Conservation (phyloP, 1,140 invertebrate genomes). For the Caenorhabditis briggsae region DNA sequence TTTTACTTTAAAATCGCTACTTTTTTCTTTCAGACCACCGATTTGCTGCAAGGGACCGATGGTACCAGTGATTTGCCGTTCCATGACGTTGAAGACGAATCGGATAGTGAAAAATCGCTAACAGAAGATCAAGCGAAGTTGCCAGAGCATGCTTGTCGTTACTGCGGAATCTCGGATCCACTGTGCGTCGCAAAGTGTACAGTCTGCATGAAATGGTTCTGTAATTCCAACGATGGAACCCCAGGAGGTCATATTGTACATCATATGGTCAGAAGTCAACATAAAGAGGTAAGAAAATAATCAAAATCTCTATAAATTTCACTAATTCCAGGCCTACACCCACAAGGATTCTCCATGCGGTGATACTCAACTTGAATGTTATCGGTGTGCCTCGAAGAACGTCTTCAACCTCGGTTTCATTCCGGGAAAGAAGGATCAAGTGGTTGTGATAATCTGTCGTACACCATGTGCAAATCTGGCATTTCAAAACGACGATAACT, state of each 20-base stretch:
- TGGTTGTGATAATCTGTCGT: slow-evolving; percentile 83
- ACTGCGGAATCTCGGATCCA: slow-evolving; percentile 98
- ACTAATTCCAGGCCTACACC: slow-evolving; percentile 79
- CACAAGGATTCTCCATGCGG: slow-evolving; percentile 97
- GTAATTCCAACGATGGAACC: slow-evolving; percentile 97
- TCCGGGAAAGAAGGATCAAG: slow-evolving; percentile 97
- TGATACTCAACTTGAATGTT: slow-evolving; percentile 97
- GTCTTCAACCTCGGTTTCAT: slow-evolving; percentile 99
- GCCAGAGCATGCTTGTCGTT: slow-evolving; percentile 79
- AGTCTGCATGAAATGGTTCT: slow-evolving; percentile 99
- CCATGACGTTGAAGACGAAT: slow-evolving; percentile 52
- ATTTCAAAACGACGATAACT: slow-evolving; percentile 49
- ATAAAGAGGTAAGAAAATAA: slow-evolving; percentile 91
- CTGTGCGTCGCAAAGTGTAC: slow-evolving; percentile 97
- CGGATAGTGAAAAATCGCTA: not conserved
- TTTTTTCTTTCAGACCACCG: not conserved
- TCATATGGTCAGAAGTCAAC: slow-evolving; percentile 96
- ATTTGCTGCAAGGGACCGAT: not conserved
- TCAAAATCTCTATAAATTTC: not conserved
- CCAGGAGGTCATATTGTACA: slow-evolving; percentile 98
- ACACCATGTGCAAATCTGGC: slow-evolving; percentile 37
- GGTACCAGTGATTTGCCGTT: slow-evolving; percentile 55
- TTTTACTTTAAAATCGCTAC: not conserved
- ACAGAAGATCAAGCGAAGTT: slow-evolving; percentile 54
- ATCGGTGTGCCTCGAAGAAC: slow-evolving; percentile 96